Conservation (phyloP, 2,113 vertebrate genomes). For the Seriola dumerili region DNA sequence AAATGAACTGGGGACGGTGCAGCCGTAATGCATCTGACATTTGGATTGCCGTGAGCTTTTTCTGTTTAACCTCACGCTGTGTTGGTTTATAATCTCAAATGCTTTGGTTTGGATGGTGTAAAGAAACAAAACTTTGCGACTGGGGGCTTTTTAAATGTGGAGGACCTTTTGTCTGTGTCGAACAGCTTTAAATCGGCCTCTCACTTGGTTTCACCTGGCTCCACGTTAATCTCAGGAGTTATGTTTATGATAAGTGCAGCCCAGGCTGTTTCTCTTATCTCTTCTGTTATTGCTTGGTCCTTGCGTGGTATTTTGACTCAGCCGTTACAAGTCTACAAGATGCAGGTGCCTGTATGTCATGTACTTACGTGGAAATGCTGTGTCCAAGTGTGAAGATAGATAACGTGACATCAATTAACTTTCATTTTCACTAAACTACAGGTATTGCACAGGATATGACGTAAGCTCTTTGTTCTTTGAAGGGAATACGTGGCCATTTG, state of each 20-base stretch:
- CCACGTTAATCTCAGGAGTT: conserved; percentile 37
- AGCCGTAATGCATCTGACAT: conserved; percentile 42
- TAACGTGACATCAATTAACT: neutral
- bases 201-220: conserved; percentile 31
- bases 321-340: conserved; percentile 6
- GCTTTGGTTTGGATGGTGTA: neutral
- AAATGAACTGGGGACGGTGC: conserved; percentile 47
- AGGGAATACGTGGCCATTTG: neutral
- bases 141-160: neutral
- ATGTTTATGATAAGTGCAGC: conserved; percentile 29
- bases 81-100: conserved; percentile 24
- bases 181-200: neutral
- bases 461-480: neutral
- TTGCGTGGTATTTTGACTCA: conserved; percentile 18
- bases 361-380: neutral
- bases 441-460: neutral
- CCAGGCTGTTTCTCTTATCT: conserved; percentile 13
- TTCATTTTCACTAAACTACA: too few relatives aligned
- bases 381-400: neutral
- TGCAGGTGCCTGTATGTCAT: conserved; percentile 6
- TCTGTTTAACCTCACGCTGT: conserved; percentile 23
- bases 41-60: conserved; percentile 27
- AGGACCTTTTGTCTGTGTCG: neutral
- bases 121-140: conserved; percentile 22
- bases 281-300: conserved; percentile 17